Conservation (phyloP, 2,888 invertebrate genomes). For the Andrena bicolor region DNA sequence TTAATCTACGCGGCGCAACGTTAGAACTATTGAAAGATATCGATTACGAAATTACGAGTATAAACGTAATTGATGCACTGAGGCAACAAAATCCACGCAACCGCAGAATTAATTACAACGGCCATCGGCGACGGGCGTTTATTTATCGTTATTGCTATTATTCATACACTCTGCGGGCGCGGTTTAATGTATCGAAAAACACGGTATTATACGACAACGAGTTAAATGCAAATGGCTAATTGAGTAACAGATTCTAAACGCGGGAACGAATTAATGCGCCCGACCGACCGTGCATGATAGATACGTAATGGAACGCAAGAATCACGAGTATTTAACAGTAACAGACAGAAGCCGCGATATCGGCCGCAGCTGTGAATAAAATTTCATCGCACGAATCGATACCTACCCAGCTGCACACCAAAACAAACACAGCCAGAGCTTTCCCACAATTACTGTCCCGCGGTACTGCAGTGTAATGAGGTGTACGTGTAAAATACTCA, state of each 20-base stretch:
- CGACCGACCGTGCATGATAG: constrained; percentile 9
- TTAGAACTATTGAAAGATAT: background rate
- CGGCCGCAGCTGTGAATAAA: constrained; percentile 30
- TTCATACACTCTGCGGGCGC: background rate
- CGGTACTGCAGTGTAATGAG: background rate
- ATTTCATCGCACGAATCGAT: constrained; percentile 17
- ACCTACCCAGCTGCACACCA: background rate
- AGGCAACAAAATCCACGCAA: constrained; percentile 30
- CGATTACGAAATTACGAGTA: background rate
- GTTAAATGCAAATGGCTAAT: constrained; percentile 25
- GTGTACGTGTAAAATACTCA: background rate
- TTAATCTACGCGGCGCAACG: background rate
- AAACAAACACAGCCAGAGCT: background rate
- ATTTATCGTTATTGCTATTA: constrained; percentile 41
- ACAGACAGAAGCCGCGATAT: background rate
- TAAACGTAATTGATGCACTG: constrained; percentile 34
- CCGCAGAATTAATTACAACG: constrained; percentile 56
- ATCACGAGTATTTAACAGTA: constrained; percentile 20
- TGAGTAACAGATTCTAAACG: constrained; percentile 25
- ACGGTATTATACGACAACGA: background rate
- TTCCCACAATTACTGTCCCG: background rate
- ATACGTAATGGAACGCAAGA: background rate
- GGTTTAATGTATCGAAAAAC: constrained; percentile 28
- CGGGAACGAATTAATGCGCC: background rate
- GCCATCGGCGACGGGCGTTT: constrained; percentile 45